phyloP scores from a whole-genome alignment of 2,888 invertebrate species.

The Gastrophysa polygoni region DNA sequence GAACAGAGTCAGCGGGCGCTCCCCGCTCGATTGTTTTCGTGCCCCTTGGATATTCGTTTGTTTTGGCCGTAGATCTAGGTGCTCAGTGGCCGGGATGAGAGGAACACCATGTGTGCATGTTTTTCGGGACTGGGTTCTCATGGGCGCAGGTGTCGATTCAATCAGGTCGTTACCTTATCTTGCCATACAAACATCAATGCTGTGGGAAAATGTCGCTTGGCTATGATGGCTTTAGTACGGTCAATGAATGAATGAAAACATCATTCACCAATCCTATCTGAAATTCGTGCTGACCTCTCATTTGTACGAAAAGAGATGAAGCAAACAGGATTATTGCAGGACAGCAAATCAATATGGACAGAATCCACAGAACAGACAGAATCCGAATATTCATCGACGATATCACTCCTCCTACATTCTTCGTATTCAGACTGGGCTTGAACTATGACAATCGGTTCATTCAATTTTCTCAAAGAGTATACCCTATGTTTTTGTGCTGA shows the following conservation, averaged over 20 bases:
- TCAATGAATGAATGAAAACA: neutral
- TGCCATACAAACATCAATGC: constrained; percentile 50
- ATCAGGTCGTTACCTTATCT: constrained; percentile 52
- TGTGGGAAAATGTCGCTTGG: constrained; percentile 51
- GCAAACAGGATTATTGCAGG: too few relatives aligned
- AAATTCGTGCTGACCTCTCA: too few relatives aligned
- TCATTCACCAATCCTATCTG: too few relatives aligned
- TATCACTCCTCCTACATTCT: too few relatives aligned
- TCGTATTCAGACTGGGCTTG: too few relatives aligned
- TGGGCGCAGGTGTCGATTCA: constrained; percentile 54
- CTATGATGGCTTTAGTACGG: constrained; percentile 6
- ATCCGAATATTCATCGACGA: too few relatives aligned
- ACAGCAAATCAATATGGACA: too few relatives aligned
- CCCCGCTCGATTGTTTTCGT: constrained; percentile 13
- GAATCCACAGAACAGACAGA: too few relatives aligned
- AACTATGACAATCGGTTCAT: too few relatives aligned
- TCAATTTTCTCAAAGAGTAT: too few relatives aligned
- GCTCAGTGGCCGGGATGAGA: constrained; percentile 12
- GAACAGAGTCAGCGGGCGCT: constrained; percentile 39
- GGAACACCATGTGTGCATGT: constrained; percentile 28
- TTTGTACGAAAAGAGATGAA: too few relatives aligned
- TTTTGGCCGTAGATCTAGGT: neutral
- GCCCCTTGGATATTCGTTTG: constrained; percentile 29
- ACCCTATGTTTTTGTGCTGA: too few relatives aligned
- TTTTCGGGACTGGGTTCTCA: constrained; percentile 43